Percentiles rank a stretch among this genome's conserved stretches.
phyloP scores from a whole-genome alignment of 2,113 vertebrate species.

The Motacilla alba region DNA sequence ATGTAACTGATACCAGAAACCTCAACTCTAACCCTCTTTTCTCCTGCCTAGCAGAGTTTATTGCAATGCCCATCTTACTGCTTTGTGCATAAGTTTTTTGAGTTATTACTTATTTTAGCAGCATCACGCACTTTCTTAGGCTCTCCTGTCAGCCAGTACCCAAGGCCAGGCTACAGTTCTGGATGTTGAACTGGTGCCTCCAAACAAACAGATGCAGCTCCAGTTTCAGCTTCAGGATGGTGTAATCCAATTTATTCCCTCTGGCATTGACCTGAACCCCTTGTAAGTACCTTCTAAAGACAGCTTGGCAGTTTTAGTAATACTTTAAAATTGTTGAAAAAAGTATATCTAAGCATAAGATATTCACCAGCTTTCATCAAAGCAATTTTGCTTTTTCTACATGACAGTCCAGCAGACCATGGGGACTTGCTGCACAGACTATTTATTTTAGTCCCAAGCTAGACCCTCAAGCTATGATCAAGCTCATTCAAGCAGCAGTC shows the following conservation, averaged over 20 bases:
- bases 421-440: slow-evolving; percentile 42
- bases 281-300: slow-evolving; percentile 24
- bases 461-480: slow-evolving; percentile 31
- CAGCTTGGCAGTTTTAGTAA: slow-evolving; percentile 27
- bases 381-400: slow-evolving; percentile 58
- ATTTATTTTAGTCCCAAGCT: slow-evolving; percentile 44
- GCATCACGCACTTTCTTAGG: neutral
- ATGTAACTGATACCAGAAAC: neutral
- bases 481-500: neutral
- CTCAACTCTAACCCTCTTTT: neutral
- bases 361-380: slow-evolving; percentile 52
- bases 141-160: neutral
- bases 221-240: neutral
- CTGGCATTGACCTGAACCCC: neutral
- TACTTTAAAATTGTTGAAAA: slow-evolving; percentile 60
- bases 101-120: neutral
- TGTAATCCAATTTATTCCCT: slow-evolving; percentile 48
- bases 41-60: neutral
- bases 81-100: neutral
- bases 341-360: slow-evolving; percentile 51
- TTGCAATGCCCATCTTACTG: neutral
- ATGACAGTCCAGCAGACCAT: slow-evolving; percentile 36
- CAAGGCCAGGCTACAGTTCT: neutral
- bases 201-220: neutral
- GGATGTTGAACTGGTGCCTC: neutral